Evolutionary conservation across 2,797 vertebrate species (phyloP).

Genomic region (Psittacula derbiana): DNA sequence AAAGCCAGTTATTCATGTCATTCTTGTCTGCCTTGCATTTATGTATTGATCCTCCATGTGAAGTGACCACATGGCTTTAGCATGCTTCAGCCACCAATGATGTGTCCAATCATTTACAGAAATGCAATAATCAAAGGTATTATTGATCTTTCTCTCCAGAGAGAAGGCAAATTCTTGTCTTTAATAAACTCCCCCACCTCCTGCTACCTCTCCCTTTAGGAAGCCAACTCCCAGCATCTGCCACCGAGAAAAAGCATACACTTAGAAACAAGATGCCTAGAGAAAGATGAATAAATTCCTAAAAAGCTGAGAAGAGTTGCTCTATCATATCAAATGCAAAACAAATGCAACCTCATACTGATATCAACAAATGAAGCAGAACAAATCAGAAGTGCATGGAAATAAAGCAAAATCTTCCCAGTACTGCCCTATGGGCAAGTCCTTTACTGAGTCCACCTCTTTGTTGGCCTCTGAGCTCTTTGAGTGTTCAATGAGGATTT

Average conservation of each 20-base stretch:
- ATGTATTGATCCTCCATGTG: accelerated
- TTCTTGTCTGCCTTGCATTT: not conserved
- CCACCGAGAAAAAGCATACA: not conserved
- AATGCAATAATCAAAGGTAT: not conserved
- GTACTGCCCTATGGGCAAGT: not conserved
- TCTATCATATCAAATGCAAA: not conserved
- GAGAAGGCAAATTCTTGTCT: not conserved
- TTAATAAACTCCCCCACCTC: not conserved
- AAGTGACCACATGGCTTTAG: not conserved
- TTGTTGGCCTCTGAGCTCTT: not conserved
- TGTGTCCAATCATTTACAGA: not conserved
- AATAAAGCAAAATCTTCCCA: not conserved
- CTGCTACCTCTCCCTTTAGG: not conserved
- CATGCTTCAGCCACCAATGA: not conserved
- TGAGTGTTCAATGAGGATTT: not conserved
- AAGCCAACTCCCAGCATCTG: not conserved
- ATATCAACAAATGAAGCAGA: not conserved
- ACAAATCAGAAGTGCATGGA: not conserved
- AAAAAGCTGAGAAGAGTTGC: not conserved
- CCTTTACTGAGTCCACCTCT: not conserved
- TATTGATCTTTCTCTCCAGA: not conserved
- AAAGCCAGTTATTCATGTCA: not conserved
- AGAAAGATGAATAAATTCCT: not conserved
- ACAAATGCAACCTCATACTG: not conserved
- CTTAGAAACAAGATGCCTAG: not conserved